These are phyloP conservation scores for Netelia virgata DNA, from an alignment of 2,888 invertebrate species.

Conservation along the genomic window DNA sequence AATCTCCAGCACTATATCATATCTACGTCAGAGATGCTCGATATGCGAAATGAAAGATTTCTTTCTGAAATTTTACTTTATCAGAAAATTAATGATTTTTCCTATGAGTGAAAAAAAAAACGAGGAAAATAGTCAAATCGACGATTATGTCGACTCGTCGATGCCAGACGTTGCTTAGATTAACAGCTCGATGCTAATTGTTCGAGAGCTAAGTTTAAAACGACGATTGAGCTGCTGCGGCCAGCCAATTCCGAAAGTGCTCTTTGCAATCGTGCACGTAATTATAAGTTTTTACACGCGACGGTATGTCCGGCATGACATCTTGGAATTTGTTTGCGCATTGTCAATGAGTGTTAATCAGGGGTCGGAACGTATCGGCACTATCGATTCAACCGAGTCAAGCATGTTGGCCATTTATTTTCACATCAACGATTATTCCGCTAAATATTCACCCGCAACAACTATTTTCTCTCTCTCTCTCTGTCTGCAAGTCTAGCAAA, in stretches of 20 bases:
- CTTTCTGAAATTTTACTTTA: not conserved
- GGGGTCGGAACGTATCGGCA: not conserved
- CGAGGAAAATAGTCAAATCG: slow-evolving; percentile 34
- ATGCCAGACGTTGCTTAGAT: slow-evolving; percentile 29
- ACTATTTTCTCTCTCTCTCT: not conserved
- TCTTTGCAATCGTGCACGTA: slow-evolving; percentile 6
- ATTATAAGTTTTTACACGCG: not conserved
- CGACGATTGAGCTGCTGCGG: slow-evolving; percentile 35
- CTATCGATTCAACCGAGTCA: not conserved
- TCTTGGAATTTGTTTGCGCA: slow-evolving; percentile 29
- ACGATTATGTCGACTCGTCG: not conserved
- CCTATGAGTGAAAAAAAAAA: not conserved
- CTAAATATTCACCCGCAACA: not conserved
- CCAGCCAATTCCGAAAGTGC: slow-evolving; percentile 37
- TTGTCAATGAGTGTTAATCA: slow-evolving; percentile 21
- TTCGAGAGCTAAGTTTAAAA: slow-evolving; percentile 67
- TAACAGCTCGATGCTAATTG: slow-evolving; percentile 67
- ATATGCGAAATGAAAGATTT: too few relatives aligned
- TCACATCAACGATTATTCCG: not conserved
- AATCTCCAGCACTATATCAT: not conserved
- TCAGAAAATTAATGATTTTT: too few relatives aligned
- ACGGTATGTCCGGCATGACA: slow-evolving; percentile 20
- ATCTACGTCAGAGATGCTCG: not conserved
- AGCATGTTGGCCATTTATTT: slow-evolving; percentile 4
- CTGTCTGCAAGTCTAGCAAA: not conserved